Evolutionary conservation across 2,888 invertebrate species (phyloP), one percentile per base, ranked within the genome.

Genomic region (Thymelicus sylvestris): DNA sequence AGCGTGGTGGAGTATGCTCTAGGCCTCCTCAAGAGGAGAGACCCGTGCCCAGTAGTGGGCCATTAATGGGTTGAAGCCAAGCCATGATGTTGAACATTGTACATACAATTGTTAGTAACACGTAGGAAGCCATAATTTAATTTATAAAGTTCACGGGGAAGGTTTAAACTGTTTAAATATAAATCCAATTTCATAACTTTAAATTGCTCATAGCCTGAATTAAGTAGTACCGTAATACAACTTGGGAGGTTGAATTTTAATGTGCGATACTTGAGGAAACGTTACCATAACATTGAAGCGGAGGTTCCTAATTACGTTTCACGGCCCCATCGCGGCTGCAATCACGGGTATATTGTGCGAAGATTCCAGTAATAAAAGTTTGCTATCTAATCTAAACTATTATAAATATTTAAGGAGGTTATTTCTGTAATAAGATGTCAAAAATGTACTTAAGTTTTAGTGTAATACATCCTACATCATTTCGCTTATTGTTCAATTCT

Each of bases 81-180:
- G n/a, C n/a, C n/a, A 24, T 24, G 24, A 24, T 31, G 31, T 31
- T 31, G 31, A 31, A 31, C 31, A 3, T 31, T 31, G 31, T 31
- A 44, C 44, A 44, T 1, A 12, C 4, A 4, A 12, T 44, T 12
- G 12, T 44, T 12, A 44, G 10, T 4, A 44, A 44, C 44, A 44
- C 44, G 44, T 44, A 44, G 44, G 15, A 50, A 50, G n/a, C 50
- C 50, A 8, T 52, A 15, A 52, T 15, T 52, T 15, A 15, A 52
- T 52, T 15, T 52, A 7, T 19, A 15, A 19, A 52, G 50, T 2
- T 52, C 15, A 15, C 50, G 15, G 19, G 15, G 12, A 52, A 52
- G 50, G 50, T 52, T 52, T 15, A 52, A 19, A 52, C 19, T 52
- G 50, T 52, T 52, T 19, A 7, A 52, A 52, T 52, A 52, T 19